Evolutionary conservation across 2,888 invertebrate species (phyloP).

Genomic region (Eupithecia abbreviata): DNA sequence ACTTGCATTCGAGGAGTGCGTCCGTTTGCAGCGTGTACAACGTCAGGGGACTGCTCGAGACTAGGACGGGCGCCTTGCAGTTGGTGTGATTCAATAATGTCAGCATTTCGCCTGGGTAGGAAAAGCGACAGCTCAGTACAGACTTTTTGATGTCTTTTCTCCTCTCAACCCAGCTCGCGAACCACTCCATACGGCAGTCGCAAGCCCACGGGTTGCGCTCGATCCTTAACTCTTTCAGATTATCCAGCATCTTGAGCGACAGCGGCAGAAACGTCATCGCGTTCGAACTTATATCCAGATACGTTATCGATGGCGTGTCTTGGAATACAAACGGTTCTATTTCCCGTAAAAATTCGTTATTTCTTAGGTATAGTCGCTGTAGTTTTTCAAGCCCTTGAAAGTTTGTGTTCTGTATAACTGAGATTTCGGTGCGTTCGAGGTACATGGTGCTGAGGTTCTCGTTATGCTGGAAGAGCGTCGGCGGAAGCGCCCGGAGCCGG

Average conservation of each 20-base stretch:
- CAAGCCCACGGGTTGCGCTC: constrained; percentile 92
- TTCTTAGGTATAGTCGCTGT: constrained; percentile 84
- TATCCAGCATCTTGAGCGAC: constrained; percentile 86
- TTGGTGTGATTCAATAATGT: constrained; percentile 87
- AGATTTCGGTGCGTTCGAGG: constrained; percentile 87
- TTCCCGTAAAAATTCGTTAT: constrained; percentile 85
- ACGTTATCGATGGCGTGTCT: constrained; percentile 84
- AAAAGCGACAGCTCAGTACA: constrained; percentile 86
- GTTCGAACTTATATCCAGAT: constrained; percentile 88
- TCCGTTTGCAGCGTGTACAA: constrained; percentile 86
- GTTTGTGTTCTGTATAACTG: constrained; percentile 86
- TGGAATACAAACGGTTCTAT: constrained; percentile 86
- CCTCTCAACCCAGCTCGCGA: constrained; percentile 81
- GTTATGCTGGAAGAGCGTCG: constrained; percentile 86
- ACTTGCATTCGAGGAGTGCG: constrained; percentile 90
- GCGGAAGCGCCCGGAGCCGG: constrained; percentile 83
- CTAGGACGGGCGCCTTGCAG: constrained; percentile 86
- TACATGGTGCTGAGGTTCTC: constrained; percentile 84
- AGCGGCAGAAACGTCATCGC: constrained; percentile 88
- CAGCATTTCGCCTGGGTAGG: constrained; percentile 88
- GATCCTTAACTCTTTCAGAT: constrained; percentile 86
- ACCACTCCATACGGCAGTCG: constrained; percentile 94
- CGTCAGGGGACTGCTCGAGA: constrained; percentile 85
- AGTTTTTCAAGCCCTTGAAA: constrained; percentile 86
- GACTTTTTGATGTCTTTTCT: constrained; percentile 80